Percentiles rank a stretch among this genome's conserved stretches.
phyloP scores from a whole-genome alignment of 2,888 invertebrate species.

The Cryptophagus acutangulus region DNA sequence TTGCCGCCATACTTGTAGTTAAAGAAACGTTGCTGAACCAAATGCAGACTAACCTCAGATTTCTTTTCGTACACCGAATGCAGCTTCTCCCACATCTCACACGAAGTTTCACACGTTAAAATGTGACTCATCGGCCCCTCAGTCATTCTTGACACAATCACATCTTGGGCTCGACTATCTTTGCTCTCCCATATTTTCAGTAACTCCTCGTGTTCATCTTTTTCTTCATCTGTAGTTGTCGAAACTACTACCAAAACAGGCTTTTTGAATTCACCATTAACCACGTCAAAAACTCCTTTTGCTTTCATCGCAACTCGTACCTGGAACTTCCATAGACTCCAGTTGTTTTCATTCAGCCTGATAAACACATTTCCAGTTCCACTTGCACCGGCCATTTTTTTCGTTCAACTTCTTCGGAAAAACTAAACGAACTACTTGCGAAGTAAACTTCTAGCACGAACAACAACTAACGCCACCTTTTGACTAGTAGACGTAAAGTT shows the following conservation, averaged over 20 bases:
- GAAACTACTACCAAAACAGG: no score
- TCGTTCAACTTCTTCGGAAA: no score
- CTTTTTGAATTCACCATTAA: no score
- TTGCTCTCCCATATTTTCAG: constrained; percentile 21
- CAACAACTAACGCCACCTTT: no score
- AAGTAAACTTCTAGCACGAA: no score
- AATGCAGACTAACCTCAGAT: constrained; percentile 17
- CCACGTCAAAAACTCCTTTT: constrained; percentile 14
- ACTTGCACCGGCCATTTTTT: no score
- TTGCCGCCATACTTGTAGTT: constrained; percentile 7
- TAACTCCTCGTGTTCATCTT: no score
- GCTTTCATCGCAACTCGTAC: constrained; percentile 13
- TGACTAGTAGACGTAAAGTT: no score
- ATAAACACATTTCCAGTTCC: no score
- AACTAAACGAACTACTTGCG: no score
- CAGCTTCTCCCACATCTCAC: constrained; percentile 25
- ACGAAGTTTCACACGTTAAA: constrained; percentile 17
- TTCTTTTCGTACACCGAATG: constrained; percentile 22
- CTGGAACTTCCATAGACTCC: constrained; percentile 22
- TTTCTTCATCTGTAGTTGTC: no score
- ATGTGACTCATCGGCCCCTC: constrained; percentile 21
- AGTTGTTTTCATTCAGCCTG: constrained; percentile 16
- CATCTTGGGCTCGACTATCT: constrained; percentile 26
- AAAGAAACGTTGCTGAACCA: constrained; percentile 20
- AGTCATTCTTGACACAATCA: constrained; percentile 25